Conservation (phyloP, 2,888 invertebrate species). For the Chloromyia formosa region DNA sequence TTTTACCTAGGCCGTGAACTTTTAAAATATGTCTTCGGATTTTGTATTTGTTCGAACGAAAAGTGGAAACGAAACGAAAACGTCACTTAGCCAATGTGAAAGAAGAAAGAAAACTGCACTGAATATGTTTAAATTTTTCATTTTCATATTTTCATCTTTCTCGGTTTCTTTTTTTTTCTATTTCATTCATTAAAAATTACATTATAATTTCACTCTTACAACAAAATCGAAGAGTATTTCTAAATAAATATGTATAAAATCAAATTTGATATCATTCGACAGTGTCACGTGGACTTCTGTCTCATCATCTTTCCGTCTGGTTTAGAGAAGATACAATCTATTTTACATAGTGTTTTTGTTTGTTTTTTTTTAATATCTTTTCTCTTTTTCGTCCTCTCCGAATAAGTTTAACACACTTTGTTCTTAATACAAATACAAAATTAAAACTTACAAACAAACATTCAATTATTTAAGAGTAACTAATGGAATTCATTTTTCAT, state of each 20-base stretch:
- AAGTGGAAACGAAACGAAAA: no score
- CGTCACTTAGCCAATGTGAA: no score
- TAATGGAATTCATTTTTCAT: conserved; percentile 32
- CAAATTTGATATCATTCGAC: conserved; percentile 15
- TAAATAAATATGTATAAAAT: conserved; percentile 34
- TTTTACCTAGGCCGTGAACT: no score
- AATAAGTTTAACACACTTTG: conserved; percentile 44
- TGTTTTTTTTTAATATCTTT: conserved; percentile 33
- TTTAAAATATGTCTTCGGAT: no score
- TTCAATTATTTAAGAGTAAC: conserved; percentile 33
- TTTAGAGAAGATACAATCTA: not conserved
- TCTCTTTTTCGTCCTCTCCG: not conserved
- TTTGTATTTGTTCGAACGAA: no score
- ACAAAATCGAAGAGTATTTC: conserved; percentile 33
- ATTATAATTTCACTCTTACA: conserved; percentile 33
- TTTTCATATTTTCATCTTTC: no score
- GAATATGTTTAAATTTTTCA: not conserved
- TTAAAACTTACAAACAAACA: conserved; percentile 30
- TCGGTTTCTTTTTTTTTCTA: not conserved
- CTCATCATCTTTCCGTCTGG: not conserved
- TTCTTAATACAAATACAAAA: conserved; percentile 24
- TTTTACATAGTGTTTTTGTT: not conserved
- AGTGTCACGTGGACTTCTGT: not conserved
- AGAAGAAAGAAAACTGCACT: conserved; percentile 28
- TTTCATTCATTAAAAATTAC: conserved; percentile 13